Evolutionary conservation across 2,888 invertebrate species (phyloP), one percentile per base, ranked within the genome.

Genomic region (Caenorhabditis uteleia): DNA sequence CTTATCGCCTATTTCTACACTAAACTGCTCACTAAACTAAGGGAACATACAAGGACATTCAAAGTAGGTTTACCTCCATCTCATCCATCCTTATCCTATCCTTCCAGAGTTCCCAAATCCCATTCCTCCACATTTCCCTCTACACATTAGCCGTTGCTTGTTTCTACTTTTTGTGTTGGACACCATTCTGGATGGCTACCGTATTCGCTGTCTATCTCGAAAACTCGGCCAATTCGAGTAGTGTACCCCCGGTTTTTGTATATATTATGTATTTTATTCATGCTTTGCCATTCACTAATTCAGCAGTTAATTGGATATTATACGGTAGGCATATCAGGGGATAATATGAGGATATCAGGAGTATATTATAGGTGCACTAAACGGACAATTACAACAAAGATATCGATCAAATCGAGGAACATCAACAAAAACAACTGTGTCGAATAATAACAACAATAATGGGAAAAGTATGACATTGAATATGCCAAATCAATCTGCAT

Each of bases 211-310:
- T 80, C 5, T 80, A 80, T 54, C 58, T 80, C 16, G 81, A 81
- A 42, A 78, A 81, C 44, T 71, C 70, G 21, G 75, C 51, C 16
- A 51, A 56, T 25, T 49, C 50, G 0, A 36, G 42, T 5, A 56
- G 55, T 23, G 78, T 77, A 8, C 78, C 79, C 18, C 77, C 78
- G 1, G 68, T 76, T 29, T 80, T 80, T 40, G 81, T 80, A 18
- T 80, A 80, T 50, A 74, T 76, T 43, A 80, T 80, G 81, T 80
- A 81, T 58, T 78, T 80, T 51, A 80, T 81, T 53, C 80, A 80
- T 48, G 81, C 81, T 8, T 64, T 81, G 7, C 80, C 80, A 6
- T 80, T 80, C 67, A 81, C 79, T 5, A 81, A 80, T 55, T 79
- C 78, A 2, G 79, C 80, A 2, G 68, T 80, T 21, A 80, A 80